Evolutionary conservation across 2,797 vertebrate species (phyloP), one percentile per base, ranked within the genome.

Genomic region (Anguilla anguilla): DNA sequence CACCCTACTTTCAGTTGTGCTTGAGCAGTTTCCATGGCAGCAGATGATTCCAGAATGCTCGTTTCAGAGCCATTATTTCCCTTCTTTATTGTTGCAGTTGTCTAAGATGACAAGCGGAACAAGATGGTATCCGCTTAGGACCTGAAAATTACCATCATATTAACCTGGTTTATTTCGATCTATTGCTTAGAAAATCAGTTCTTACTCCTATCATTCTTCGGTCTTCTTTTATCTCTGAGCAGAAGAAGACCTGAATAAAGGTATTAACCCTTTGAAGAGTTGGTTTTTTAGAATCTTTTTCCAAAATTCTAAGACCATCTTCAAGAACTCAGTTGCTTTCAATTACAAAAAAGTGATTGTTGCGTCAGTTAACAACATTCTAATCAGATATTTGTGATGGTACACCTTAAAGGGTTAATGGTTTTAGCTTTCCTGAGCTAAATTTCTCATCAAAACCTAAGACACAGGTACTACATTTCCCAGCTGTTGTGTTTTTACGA

Each of bases 11-110:
- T 87, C 86, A 55, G 35, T 59, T 86, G 86, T 11, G 72, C 72
- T 35, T 57, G 88, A 82, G 69, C 85, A 69, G 92, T 91, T 91
- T 84, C 91, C 90, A 91, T 92, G 92, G 90, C 90, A 93, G 89
- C 90, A 88, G 79, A 92, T 87, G 87, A 74, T 89, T 85, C 85
- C 86, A 74, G 83, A 90, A 89, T 84, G 72, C 87, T 90, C 77
- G 53, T 81, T 74, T 49, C 61, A 84, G 7, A 17, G 79, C 79
- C 39, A n/a, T 79, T 28, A 51, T 10, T 64, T 67, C 79, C 79
- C 53, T 46, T 31, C 57, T 28, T 53, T 35, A 10, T n/a, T 83
- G 46, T 39, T 11, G 28, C 46, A 83, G 6, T 83, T 39, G 28
- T 39, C 11, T 57, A 35, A 59, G 28, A 49, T 81, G 77, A 43